Conservation (phyloP, 2,113 vertebrate genomes). For the Bujurquina vittata region DNA sequence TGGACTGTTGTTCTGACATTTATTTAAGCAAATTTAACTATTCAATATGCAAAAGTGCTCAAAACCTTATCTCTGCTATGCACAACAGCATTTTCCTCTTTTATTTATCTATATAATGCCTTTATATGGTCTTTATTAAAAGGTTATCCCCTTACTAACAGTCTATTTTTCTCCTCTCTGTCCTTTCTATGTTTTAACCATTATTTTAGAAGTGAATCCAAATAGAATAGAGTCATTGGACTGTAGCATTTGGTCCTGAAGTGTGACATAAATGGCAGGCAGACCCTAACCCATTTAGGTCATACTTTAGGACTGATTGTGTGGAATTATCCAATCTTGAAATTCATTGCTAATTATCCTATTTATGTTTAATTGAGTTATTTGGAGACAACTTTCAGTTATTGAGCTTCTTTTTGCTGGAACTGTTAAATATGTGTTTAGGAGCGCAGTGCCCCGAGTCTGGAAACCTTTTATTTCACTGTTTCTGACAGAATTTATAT, state of each 20-base stretch:
- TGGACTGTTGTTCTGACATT: neutral
- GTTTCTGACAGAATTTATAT: neutral
- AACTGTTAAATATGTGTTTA: neutral
- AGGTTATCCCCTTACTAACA: conserved; percentile 31
- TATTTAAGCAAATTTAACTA: neutral
- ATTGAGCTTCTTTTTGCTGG: neutral
- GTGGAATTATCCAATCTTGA: conserved; percentile 4
- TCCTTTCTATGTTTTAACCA: neutral
- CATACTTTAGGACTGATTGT: neutral
- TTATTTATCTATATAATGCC: conserved; percentile 17
- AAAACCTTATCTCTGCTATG: neutral
- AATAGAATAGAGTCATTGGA: conserved; percentile 14
- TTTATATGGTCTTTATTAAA: neutral
- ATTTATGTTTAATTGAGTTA: neutral
- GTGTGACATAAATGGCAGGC: neutral
- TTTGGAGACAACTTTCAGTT: neutral
- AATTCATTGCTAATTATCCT: conserved; percentile 40
- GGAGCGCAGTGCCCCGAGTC: neutral
- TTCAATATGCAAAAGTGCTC: neutral
- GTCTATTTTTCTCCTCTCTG: neutral
- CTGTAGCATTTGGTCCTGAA: conserved; percentile 2
- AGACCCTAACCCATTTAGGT: neutral
- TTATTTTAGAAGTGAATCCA: neutral
- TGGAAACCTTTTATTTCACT: neutral
- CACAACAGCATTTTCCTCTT: neutral